A percentile compares a stretch with the other conserved stretches of the same genome.
phyloP scores from a whole-genome alignment of 2,113 vertebrate species.

The Procapra przewalskii region DNA sequence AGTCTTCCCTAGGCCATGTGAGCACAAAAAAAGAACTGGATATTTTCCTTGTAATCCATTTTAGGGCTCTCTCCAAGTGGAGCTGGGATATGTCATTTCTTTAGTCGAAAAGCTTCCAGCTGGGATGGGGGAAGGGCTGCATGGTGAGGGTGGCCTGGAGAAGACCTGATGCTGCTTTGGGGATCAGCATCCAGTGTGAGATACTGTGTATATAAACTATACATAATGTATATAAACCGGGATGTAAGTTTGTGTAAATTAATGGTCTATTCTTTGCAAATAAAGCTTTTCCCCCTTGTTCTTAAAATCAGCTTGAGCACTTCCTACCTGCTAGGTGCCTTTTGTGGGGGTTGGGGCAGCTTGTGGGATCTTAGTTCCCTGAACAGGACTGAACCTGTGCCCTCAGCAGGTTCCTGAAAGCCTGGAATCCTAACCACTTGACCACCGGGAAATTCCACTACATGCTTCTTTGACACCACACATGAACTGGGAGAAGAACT shows the following conservation, averaged over 20 bases:
- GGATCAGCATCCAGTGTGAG: conserved; percentile 64
- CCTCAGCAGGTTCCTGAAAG: neutral
- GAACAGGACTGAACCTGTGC: neutral
- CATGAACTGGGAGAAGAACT: neutral
- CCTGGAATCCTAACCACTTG: neutral
- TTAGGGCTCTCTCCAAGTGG: conserved; percentile 30
- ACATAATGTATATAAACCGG: conserved; percentile 76
- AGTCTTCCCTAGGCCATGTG: neutral
- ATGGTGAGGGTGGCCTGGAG: conserved; percentile 51
- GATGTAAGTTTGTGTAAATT: conserved; percentile 78
- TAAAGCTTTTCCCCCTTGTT: conserved; percentile 54
- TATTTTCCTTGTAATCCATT: neutral
- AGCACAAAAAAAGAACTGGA: neutral
- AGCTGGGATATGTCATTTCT: conserved; percentile 7
- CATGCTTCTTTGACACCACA: neutral
- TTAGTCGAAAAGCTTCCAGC: conserved; percentile 22
- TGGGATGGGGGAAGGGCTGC: neutral
- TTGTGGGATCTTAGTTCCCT: neutral
- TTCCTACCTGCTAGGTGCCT: neutral
- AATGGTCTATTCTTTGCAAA: conserved; percentile 74
- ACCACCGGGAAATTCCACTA: neutral
- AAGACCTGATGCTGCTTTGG: conserved; percentile 62
- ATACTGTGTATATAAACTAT: conserved; percentile 74
- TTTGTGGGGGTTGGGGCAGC: neutral
- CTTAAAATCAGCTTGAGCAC: neutral